Evolutionary conservation across 2,888 invertebrate species (phyloP).

Genomic region (Lacanobia wlatinum): DNA sequence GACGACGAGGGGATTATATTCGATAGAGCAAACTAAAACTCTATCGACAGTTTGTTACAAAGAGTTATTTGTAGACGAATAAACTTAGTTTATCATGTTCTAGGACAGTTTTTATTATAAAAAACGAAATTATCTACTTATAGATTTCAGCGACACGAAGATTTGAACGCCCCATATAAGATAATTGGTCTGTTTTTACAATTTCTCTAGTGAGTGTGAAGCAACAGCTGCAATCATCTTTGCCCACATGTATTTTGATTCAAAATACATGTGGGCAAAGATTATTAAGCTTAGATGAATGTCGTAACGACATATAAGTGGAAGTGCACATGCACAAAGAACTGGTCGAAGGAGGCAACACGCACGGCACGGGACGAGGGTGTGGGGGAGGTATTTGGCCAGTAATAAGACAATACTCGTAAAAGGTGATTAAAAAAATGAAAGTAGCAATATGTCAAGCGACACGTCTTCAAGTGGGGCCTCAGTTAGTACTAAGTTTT

Average conservation of each 20-base stretch:
- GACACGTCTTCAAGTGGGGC: constrained; percentile 39
- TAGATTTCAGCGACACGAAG: neutral
- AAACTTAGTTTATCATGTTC: constrained; percentile 1
- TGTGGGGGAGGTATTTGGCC: too few relatives aligned
- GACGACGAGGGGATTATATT: constrained; percentile 37
- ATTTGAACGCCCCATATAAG: neutral
- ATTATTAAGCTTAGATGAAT: constrained; percentile 24
- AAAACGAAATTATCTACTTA: neutral
- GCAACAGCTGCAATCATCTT: neutral
- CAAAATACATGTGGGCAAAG: constrained; percentile 8
- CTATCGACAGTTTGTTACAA: constrained; percentile 13
- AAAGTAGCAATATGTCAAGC: too few relatives aligned
- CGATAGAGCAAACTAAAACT: constrained; percentile 25
- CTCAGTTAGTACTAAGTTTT: constrained; percentile 40
- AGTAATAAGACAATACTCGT: too few relatives aligned
- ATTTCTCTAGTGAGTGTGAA: neutral
- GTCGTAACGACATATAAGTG: neutral
- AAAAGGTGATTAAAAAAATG: too few relatives aligned
- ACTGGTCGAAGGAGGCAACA: too few relatives aligned
- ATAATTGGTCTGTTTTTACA: neutral
- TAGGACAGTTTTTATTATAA: neutral
- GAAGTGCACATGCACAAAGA: too few relatives aligned
- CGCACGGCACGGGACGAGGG: too few relatives aligned
- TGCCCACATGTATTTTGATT: too few relatives aligned
- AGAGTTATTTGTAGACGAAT: neutral